These are phyloP conservation scores for Eledona agricola DNA, from an alignment of 2,888 invertebrate genomes.

Conservation along the genomic window DNA sequence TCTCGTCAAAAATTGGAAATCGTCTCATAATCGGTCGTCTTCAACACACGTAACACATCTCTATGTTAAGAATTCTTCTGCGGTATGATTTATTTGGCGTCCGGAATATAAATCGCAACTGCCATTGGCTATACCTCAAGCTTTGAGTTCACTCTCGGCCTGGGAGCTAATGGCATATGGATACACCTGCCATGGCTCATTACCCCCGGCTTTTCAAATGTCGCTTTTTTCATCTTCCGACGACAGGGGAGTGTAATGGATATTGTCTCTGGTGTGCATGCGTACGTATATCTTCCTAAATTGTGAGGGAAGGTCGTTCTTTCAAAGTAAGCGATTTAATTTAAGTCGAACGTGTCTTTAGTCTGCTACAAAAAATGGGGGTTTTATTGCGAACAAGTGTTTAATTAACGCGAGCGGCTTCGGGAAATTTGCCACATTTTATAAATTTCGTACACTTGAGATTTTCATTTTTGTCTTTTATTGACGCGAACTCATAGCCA, in stretches of 20 bases:
- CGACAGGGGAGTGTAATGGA: conserved; percentile 33
- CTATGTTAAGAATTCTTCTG: conserved; percentile 35
- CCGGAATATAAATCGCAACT: conserved; percentile 35
- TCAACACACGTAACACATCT: conserved; percentile 31
- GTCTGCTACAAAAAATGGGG: too few relatives aligned
- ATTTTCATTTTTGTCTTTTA: too few relatives aligned
- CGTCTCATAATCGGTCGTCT: conserved; percentile 17
- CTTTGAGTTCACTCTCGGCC: conserved; percentile 37
- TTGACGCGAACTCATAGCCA: too few relatives aligned
- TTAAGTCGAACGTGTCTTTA: too few relatives aligned
- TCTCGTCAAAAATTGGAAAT: conserved; percentile 14
- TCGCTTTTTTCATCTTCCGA: conserved; percentile 41
- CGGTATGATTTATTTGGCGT: conserved; percentile 31
- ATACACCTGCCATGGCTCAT: conserved; percentile 49
- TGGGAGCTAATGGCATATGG: conserved; percentile 44
- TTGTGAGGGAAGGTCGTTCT: conserved; percentile 8
- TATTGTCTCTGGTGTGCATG: conserved; percentile 25
- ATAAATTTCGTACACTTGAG: too few relatives aligned
- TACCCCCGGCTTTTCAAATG: conserved; percentile 47
- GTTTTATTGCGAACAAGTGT: too few relatives aligned
- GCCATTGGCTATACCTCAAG: conserved; percentile 36
- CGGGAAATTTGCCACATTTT: too few relatives aligned
- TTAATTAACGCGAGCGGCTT: too few relatives aligned
- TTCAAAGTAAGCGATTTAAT: too few relatives aligned
- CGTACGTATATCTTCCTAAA: conserved; percentile 14